These are phyloP conservation scores for Phasianus colchicus DNA, from an alignment of 2,113 vertebrate species.

Conservation along the genomic window DNA sequence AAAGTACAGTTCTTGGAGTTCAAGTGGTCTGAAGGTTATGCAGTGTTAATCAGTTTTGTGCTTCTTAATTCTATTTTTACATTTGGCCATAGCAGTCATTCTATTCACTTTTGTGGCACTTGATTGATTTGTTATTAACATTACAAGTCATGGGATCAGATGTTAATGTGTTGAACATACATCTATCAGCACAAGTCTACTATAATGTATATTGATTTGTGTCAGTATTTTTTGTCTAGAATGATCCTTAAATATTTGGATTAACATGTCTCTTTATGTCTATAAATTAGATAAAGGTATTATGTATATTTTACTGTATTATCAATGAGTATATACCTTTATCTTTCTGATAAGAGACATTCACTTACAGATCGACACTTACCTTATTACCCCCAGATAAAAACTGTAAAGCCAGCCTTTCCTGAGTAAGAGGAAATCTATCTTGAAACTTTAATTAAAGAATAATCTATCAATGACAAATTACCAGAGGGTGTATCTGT, in stretches of 20 bases:
- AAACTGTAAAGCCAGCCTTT: not conserved
- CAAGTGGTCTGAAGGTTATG: not conserved
- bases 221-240: not conserved
- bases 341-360: not conserved
- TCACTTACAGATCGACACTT: not conserved
- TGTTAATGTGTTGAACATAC: not conserved
- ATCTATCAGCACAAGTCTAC: not conserved
- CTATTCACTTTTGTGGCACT: constrained; percentile 10
- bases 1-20: not conserved
- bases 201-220: constrained; percentile 5
- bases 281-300: not conserved
- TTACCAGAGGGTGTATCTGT: constrained; percentile 54
- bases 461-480: constrained; percentile 53
- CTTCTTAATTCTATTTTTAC: constrained; percentile 20
- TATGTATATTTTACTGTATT: not conserved
- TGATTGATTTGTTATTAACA: constrained; percentile 46
- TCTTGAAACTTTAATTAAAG: constrained; percentile 68
- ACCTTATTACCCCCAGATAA: not conserved
- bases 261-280: not conserved
- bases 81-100: not conserved
- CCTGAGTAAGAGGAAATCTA: constrained; percentile 27
- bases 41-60: constrained; percentile 33
- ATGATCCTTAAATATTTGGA: not conserved
- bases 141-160: constrained; percentile 9
- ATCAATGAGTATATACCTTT: not conserved